Evolutionary conservation across 1,140 invertebrate species (phyloP), one percentile per base, ranked within the genome.

Genomic region (Lordiphosa mommai): DNA sequence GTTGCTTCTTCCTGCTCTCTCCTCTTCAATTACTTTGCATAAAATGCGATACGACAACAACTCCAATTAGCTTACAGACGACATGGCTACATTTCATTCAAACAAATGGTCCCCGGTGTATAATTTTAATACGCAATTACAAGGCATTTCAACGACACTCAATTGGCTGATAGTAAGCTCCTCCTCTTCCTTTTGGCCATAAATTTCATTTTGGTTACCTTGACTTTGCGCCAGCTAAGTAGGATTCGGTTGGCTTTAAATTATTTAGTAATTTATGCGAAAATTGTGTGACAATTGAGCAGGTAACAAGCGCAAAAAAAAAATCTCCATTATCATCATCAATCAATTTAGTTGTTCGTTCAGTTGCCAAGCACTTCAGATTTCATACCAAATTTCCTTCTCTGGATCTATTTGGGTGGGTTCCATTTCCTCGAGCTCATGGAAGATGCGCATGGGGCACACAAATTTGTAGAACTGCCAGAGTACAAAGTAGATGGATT

Each of bases 81-180:
- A 27, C 23, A 47, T 65, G 47, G 66, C 61, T 70, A 67, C 74
- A 82, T 80, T 80, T 82, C 74, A 82, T 80, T 80, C 23, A 82
- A 70, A 82, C 74, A 80, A 80, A 80, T 80, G 71, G 76, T 80
- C 74, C 49, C 76, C 52, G 53, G 74, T 70, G 74, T 76, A 67
- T 82, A 82, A 80, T 80, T 82, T 82, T 80, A 82, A 80, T 82
- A 82, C 74, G 71, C 74, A 82, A 82, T 80, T 80, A 80, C 74
- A 71, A 43, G 61, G 65, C 71, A 67, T 66, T 72, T 74, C 74
- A 80, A 76, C 66, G 71, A 69, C 61, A 82, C 71, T 74, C 74
- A 71, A 82, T 71, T 74, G 71, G 52, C 74, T 57, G 76, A 71
- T 74, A 79, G 70, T 55, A 52, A 52, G 40, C 49, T 27, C 40